phyloP scores from a whole-genome alignment of 2,797 vertebrate species.

The Aythya fuligula region DNA sequence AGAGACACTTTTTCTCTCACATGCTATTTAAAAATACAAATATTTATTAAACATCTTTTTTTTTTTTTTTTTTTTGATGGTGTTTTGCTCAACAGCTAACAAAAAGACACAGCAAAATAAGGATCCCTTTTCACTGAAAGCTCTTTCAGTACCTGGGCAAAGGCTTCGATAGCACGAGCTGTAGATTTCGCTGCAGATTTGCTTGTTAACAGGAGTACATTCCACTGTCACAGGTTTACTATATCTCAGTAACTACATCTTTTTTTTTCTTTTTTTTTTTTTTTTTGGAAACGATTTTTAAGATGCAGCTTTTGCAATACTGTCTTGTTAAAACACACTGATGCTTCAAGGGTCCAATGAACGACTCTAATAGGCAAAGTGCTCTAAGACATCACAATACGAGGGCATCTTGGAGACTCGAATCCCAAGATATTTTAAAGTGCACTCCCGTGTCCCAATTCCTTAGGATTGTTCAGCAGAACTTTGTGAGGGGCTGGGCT shows the following conservation, averaged over 20 bases:
- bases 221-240: slow-evolving; percentile 60
- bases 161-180: slow-evolving; percentile 27
- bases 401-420: slow-evolving; percentile 68
- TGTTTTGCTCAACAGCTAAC: slow-evolving; percentile 62
- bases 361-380: slow-evolving; percentile 75
- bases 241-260: background rate
- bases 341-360: slow-evolving; percentile 64
- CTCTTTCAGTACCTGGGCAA: slow-evolving; percentile 15
- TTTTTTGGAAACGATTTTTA: background rate
- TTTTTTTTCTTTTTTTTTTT: background rate
- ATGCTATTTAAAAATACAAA: slow-evolving; percentile 69
- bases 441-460: slow-evolving; percentile 67
- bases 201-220: slow-evolving; percentile 60
- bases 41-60: slow-evolving; percentile 49
- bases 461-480: slow-evolving; percentile 82
- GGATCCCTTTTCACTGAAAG: slow-evolving; percentile 48
- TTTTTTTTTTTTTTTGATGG: background rate
- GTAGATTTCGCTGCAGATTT: slow-evolving; percentile 40
- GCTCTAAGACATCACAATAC: slow-evolving; percentile 74
- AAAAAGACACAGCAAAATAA: slow-evolving; percentile 63
- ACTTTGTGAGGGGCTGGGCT: slow-evolving; percentile 80
- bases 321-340: slow-evolving; percentile 64
- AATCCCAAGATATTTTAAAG: slow-evolving; percentile 75
- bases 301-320: slow-evolving; percentile 65
- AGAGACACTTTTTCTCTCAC: slow-evolving; percentile 48